Base-by-base conservation (phyloP, 1,140 invertebrate species). In the Octopus sinensis region DNA sequence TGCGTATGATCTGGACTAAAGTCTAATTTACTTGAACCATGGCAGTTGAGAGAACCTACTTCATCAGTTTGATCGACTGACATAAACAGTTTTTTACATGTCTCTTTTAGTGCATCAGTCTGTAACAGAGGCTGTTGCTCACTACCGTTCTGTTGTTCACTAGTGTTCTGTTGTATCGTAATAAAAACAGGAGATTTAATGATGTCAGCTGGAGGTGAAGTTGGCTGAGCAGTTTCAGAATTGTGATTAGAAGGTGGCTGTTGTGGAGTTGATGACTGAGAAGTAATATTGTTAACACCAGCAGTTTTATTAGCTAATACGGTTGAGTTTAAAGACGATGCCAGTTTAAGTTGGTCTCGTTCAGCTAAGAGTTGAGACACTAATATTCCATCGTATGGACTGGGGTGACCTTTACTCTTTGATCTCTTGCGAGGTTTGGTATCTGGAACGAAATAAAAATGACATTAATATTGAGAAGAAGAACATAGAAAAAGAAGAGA, bases 331-430 rank as follows among this genome's bases (percentile, higher is more conserved):
- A 56, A 54, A n/a, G 68, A 73, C 4, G 79, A 53, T 54, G 82
- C 73, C 23, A 76, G 23, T 77, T 80, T 83, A 10, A 78, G 23
- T 77, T 81, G 83, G n/a, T 82, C 79, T 56, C 81, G 30, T 62
- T 84, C 78, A 62, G 82, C 82, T 53, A 84, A 68, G 13, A 84
- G 80, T 76, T 84, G 80, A 53, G 84, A 84, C n/a, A 84, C 84
- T 51, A 84, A 54, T 12, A 84, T 30, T n/a, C 84, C 82, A 79
- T 83, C 84, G 78, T 82, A 83, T 51, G 84, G 82, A 52, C 23
- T 75, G 23, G 62, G 13, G 43, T 73, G 54, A 53, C 5, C 17
- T 23, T 79, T 79, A 6, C 30, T 73, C 71, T 82, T 82, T 17
- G n/a, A 13, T 76, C 75, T 79, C 78, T 82, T 82, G 12, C 56